Evolutionary conservation across 2,888 invertebrate genomes (phyloP).

Genomic region (Neuroscelio doddi): DNA sequence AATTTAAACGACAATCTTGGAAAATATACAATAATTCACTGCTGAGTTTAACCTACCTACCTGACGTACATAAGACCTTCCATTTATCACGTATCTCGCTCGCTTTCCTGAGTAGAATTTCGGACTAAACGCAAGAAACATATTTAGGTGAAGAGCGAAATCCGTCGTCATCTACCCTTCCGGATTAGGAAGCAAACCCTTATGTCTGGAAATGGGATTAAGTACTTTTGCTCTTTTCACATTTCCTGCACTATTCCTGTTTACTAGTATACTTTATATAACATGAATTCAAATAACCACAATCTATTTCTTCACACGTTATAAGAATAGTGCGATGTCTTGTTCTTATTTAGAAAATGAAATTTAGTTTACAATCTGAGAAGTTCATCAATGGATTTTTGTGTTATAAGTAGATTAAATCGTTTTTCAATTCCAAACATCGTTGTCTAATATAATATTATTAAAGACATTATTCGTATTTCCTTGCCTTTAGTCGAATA

Average conservation of each 20-base stretch:
- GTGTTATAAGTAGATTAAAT: conserved; percentile 23
- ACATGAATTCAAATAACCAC: too few species aligned
- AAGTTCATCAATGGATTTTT: not conserved
- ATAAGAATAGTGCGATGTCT: too few species aligned
- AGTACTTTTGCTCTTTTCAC: conserved; percentile 1
- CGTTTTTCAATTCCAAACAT: conserved; percentile 7
- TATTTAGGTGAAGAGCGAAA: conserved; percentile 11
- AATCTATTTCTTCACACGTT: too few species aligned
- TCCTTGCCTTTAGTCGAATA: not conserved
- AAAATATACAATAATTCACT: conserved; percentile 27
- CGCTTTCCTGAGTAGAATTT: conserved; percentile 13
- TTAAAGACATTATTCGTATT: conserved; percentile 16
- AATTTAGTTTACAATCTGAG: too few species aligned
- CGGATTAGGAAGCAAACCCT: conserved; percentile 1
- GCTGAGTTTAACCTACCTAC: conserved; percentile 19
- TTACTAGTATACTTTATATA: not conserved
- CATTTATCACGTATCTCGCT: conserved; percentile 28
- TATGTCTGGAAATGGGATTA: conserved; percentile 24
- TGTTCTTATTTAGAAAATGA: too few species aligned
- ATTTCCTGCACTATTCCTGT: conserved; percentile 6
- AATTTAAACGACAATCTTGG: conserved; percentile 15
- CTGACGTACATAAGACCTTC: conserved; percentile 21
- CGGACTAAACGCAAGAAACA: conserved; percentile 5
- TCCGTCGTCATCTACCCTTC: conserved; percentile 13
- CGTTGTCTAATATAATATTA: conserved; percentile 9